Base-by-base conservation (phyloP, 2,888 invertebrate genomes). In the Lasioglossum figueresi region DNA sequence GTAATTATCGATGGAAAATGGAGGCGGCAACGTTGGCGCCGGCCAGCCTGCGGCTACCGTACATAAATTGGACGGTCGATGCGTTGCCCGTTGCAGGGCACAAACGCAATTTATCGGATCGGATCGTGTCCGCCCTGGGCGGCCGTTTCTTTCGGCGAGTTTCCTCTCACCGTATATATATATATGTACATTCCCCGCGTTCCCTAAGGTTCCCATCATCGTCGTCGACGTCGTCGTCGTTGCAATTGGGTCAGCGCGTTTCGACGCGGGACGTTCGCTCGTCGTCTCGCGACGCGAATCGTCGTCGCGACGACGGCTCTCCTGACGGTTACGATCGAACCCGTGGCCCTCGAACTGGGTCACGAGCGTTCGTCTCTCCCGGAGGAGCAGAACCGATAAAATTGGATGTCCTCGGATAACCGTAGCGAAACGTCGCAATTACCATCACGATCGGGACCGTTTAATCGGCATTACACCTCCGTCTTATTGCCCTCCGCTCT, bases 31-130 rank as follows among this genome's bases (percentile, higher is more conserved):
- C 31, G 59, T 59, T 59, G 59, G 27, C 59, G 27, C 59, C 31
- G 59, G 5, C n/a, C 34, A 23, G 66, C 40, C n/a, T 23, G 66
- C 14, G 63, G 73, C 34, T 27, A 34, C 23, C 63, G n/a, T 27
- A 73, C 79, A 37, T 79, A 79, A 79, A 79, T 79, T 79, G 45
- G 40, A 40, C 27, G 68, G 48, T 48, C 34, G 37, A 59, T 59
- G 59, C 59, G 59, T 59, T 59, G 59, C 59, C 59, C 59, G 59
- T 59, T 59, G 27, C 75, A 75, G 59, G 66, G 23, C 31, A n/a
- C 45, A 40, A 80, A 80, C 37, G 73, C n/a, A 83, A 73, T 81
- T 83, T 73, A 56, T 66, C n/a, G 37, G 59, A n/a, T 59, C 59
- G 59, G 59, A 31, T 59, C 59, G 59, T 27, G 59, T 31, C 16